These are phyloP conservation scores for Plusia festucae DNA, from an alignment of 2,888 invertebrate species.

Conservation along the genomic window DNA sequence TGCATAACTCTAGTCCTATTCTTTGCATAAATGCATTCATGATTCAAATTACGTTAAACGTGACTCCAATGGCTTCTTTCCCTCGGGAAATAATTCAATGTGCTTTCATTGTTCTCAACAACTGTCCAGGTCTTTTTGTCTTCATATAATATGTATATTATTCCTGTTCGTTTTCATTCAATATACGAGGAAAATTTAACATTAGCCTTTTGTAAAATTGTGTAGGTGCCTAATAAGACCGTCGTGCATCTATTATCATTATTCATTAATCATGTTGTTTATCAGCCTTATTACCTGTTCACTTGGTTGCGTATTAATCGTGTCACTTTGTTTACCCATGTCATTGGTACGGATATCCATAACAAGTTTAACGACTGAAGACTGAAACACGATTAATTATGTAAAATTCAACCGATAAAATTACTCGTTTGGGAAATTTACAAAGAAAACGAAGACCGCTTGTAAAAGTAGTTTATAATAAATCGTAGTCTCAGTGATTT, in stretches of 20 bases:
- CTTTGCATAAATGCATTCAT: conserved; percentile 70
- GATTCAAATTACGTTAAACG: conserved; percentile 69
- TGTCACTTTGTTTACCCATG: conserved; percentile 48
- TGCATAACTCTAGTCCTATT: conserved; percentile 68
- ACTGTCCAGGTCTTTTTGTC: conserved; percentile 21
- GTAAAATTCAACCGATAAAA: conserved; percentile 41
- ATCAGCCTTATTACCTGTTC: conserved; percentile 43
- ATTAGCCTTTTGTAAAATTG: conserved; percentile 16
- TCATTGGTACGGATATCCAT: conserved; percentile 36
- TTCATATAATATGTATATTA: conserved; percentile 12
- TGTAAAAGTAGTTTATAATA: conserved; percentile 15
- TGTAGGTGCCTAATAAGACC: conserved; percentile 11
- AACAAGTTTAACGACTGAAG: conserved; percentile 40
- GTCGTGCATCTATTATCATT: conserved; percentile 57
- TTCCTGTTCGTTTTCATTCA: conserved; percentile 25
- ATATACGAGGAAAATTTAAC: conserved; percentile 19
- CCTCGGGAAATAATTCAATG: conserved; percentile 56
- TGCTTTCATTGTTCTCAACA: conserved; percentile 38
- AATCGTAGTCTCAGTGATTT: conserved; percentile 10
- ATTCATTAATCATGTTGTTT: conserved; percentile 65
- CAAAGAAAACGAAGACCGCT: conserved; percentile 20
- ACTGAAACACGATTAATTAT: conserved; percentile 45
- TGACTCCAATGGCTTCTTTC: conserved; percentile 56
- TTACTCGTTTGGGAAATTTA: conserved; percentile 25
- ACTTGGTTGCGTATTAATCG: conserved; percentile 43